Conservation (phyloP, 1,140 invertebrate species). For the Pseudoatta argentina region DNA sequence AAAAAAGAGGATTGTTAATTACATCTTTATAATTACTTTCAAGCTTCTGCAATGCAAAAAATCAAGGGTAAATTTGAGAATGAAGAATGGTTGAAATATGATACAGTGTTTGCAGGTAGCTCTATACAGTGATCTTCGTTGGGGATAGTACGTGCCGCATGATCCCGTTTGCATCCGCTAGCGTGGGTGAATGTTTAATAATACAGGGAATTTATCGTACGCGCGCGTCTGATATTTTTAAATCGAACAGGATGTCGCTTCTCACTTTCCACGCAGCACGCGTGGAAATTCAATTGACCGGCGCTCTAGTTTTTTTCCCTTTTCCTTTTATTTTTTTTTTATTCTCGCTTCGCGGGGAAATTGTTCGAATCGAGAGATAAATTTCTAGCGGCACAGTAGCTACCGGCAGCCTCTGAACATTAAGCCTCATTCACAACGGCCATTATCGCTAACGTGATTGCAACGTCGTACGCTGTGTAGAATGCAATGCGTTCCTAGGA, state of each 20-base stretch:
- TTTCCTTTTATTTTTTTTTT: constrained; percentile 42
- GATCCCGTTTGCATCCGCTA: constrained; percentile 41
- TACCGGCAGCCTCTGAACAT: constrained; percentile 60
- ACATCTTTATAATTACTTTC: not conserved
- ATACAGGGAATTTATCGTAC: constrained; percentile 52
- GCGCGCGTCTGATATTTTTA: constrained; percentile 48
- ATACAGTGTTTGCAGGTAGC: not conserved
- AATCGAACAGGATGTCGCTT: constrained; percentile 49
- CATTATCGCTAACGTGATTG: constrained; percentile 73
- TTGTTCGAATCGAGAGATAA: constrained; percentile 66
- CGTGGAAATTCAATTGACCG: constrained; percentile 62
- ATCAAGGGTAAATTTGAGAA: constrained; percentile 22
- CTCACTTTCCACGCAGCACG: constrained; percentile 60
- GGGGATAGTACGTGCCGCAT: constrained; percentile 35
- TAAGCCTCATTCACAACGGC: constrained; percentile 64
- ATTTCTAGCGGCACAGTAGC: constrained; percentile 63
- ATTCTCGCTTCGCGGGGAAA: constrained; percentile 49
- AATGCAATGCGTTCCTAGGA: constrained; percentile 78
- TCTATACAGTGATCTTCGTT: constrained; percentile 21
- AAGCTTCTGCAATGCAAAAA: not conserved
- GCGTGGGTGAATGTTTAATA: constrained; percentile 62
- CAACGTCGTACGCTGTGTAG: constrained; percentile 71
- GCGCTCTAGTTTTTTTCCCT: constrained; percentile 45
- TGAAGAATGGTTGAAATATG: constrained; percentile 14
- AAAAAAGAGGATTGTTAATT: not conserved